A percentile compares a stretch with the other conserved stretches of the same genome.
Evolutionary conservation across 2,797 vertebrate genomes (phyloP).

Genomic region (Lacerta bilineata): DNA sequence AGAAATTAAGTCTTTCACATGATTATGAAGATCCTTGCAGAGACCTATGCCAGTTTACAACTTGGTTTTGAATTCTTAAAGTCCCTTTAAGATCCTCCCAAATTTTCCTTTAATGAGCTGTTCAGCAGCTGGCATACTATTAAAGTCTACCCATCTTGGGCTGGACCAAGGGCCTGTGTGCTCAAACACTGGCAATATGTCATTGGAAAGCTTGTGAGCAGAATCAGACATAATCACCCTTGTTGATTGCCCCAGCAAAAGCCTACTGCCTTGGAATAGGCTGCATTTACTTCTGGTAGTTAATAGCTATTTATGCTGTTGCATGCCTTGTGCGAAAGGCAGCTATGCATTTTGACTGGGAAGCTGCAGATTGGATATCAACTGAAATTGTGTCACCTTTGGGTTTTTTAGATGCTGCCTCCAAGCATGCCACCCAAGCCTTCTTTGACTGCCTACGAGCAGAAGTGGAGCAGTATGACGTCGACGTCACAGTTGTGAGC

Average conservation of each 20-base stretch:
- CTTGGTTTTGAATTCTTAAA: not conserved
- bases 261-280: not conserved
- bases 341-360: not conserved
- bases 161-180: not conserved
- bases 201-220: not conserved
- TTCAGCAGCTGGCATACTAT: no score
- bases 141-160: not conserved
- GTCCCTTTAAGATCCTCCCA: not conserved
- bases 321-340: not conserved
- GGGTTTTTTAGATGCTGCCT: constrained; percentile 88
- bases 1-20: not conserved
- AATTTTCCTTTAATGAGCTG: not conserved
- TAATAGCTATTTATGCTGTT: not conserved
- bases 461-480: constrained; percentile 84
- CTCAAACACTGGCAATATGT: not conserved
- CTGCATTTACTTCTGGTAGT: not conserved
- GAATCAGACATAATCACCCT: not conserved
- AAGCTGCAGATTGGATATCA: no score
- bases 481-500: constrained; percentile 91
- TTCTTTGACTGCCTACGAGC: constrained; percentile 96
- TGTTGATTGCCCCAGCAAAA: not conserved
- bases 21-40: no score
- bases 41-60: not conserved
- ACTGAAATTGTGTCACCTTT: not conserved
- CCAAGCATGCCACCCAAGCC: constrained; percentile 95